These are phyloP conservation scores for Channa striata DNA, from an alignment of 2,797 vertebrate species.

Conservation along the genomic window DNA sequence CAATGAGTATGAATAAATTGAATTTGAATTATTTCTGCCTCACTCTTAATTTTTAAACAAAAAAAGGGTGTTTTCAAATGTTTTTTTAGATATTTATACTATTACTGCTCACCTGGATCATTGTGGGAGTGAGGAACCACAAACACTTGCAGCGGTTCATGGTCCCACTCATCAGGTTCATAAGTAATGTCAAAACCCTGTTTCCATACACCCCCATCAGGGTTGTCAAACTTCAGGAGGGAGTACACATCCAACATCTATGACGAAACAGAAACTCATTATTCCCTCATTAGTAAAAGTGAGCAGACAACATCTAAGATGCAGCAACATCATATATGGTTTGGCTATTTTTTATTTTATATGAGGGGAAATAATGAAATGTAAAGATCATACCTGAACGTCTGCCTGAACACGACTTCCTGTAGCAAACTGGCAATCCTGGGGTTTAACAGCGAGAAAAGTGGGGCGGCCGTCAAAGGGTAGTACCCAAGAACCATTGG, in stretches of 20 bases:
- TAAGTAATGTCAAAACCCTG: conserved; percentile 99
- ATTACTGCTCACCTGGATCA: conserved; percentile 87
- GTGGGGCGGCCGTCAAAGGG: conserved; percentile 91
- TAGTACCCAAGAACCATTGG: conserved; percentile 94
- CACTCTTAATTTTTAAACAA: conserved; percentile 17
- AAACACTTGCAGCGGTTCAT: conserved; percentile 92
- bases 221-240: conserved; percentile 93
- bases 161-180: conserved; percentile 90
- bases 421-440: conserved; percentile 93
- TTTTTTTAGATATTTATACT: not conserved
- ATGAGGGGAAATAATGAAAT: not conserved
- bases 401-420: conserved; percentile 84
- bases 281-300: not conserved
- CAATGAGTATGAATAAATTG: conserved; percentile 21
- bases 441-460: conserved; percentile 90
- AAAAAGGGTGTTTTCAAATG: not conserved
- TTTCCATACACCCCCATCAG: conserved; percentile 97
- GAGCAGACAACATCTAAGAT: not conserved
- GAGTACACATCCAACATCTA: conserved; percentile 95
- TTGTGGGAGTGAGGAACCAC: conserved; percentile 98
- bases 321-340: not conserved
- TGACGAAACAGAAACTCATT: conserved; percentile 31
- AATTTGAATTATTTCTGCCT: conserved; percentile 32
- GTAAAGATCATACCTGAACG: conserved; percentile 87
- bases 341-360: not conserved